phyloP scores from a whole-genome alignment of 2,113 vertebrate genomes.

The Gallinago jamesoni region DNA sequence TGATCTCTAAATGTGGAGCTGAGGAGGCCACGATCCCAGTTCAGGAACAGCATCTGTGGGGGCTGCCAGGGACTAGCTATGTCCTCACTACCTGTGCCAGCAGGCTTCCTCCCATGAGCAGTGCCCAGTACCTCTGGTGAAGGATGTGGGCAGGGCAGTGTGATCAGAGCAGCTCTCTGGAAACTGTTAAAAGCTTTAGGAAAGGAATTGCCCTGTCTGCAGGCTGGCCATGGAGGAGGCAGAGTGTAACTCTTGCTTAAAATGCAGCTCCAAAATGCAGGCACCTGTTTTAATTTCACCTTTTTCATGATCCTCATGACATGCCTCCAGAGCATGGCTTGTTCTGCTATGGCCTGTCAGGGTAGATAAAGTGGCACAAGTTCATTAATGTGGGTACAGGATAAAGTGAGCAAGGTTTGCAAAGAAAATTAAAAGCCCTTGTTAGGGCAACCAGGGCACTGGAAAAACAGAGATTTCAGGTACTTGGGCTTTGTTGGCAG shows the following conservation, averaged over 20 bases:
- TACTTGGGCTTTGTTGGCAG: background rate
- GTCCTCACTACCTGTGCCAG: background rate
- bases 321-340: background rate
- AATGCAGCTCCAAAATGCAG: background rate
- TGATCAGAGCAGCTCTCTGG: background rate
- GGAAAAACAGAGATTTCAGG: background rate
- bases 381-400: background rate
- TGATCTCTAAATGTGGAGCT: background rate
- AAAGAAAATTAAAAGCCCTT: background rate
- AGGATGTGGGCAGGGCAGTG: background rate
- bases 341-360: background rate
- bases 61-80: background rate
- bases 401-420: background rate
- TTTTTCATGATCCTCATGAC: background rate
- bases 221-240: background rate
- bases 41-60: background rate
- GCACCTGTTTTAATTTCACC: background rate
- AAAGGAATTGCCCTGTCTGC: background rate
- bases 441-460: background rate
- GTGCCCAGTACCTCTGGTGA: background rate
- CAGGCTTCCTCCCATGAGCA: background rate
- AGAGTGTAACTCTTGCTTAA: background rate
- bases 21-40: background rate
- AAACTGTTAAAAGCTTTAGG: background rate
- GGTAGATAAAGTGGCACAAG: background rate